Evolutionary conservation across 2,113 vertebrate genomes (phyloP).

Genomic region (Corapipo altera): DNA sequence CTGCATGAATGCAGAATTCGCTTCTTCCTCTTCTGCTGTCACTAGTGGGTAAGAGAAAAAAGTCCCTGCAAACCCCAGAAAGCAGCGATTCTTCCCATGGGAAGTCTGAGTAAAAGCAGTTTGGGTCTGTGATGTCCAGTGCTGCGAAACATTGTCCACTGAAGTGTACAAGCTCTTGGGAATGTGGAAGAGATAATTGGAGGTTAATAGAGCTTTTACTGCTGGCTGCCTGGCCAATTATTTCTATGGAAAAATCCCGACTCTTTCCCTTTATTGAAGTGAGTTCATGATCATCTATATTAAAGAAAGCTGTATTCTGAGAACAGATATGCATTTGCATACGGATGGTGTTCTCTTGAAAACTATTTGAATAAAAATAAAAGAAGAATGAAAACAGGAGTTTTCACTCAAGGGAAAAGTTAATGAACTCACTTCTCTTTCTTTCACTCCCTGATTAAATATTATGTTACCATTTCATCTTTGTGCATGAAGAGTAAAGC

Average conservation of each 20-base stretch:
- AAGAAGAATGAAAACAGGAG: slow-evolving; percentile 66
- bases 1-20: not conserved
- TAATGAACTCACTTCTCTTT: slow-evolving; percentile 68
- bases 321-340: slow-evolving; percentile 45
- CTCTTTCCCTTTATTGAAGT: slow-evolving; percentile 23
- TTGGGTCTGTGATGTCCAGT: not conserved
- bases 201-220: slow-evolving; percentile 50
- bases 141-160: not conserved
- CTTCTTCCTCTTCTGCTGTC: not conserved
- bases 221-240: not conserved
- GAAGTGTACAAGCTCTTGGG: not conserved
- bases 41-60: fast-evolving
- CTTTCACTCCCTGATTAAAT: slow-evolving; percentile 68
- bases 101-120: not conserved
- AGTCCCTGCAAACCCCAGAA: not conserved
- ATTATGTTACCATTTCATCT: slow-evolving; percentile 67
- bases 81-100: not conserved
- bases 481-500: slow-evolving; percentile 56
- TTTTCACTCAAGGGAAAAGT: slow-evolving; percentile 68
- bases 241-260: slow-evolving; percentile 44
- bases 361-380: slow-evolving; percentile 70
- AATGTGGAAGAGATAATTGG: slow-evolving; percentile 17
- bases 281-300: slow-evolving; percentile 46
- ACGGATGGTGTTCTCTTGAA: slow-evolving; percentile 47
- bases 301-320: slow-evolving; percentile 57